These are phyloP conservation scores for Mungos mungo DNA, from an alignment of 2,113 vertebrate species.

Conservation along the genomic window DNA sequence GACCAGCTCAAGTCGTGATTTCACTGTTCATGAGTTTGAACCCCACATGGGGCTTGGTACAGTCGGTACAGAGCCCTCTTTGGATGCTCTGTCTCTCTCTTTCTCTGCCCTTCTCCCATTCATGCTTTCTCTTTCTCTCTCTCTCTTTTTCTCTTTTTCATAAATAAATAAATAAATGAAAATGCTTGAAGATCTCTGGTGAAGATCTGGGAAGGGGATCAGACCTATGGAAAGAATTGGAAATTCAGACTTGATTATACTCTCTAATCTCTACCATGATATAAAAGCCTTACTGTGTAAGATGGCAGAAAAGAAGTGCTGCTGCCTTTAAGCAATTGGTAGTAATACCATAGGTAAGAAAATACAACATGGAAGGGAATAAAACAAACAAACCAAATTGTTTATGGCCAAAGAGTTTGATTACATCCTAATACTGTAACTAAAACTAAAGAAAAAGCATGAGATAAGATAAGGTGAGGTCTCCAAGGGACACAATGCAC, in stretches of 20 bases:
- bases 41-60: no score
- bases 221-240: neutral
- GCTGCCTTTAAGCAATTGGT: neutral
- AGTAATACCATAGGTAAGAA: neutral
- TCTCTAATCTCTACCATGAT: neutral
- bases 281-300: neutral
- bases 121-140: no score
- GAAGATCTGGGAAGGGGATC: neutral
- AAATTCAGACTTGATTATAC: neutral
- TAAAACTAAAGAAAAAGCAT: neutral
- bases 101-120: no score
- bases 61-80: no score
- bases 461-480: neutral
- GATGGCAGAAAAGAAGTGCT: accelerated
- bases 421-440: neutral
- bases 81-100: no score
- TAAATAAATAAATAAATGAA: no score
- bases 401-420: neutral
- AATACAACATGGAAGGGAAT: neutral
- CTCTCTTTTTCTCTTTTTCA: no score
- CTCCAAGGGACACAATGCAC: neutral
- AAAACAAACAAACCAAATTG: neutral
- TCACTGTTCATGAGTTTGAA: no score
- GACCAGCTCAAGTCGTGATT: no score
- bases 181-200: neutral